Base-by-base conservation (phyloP, 2,888 invertebrate species). In the Palloptera scutellata region DNA sequence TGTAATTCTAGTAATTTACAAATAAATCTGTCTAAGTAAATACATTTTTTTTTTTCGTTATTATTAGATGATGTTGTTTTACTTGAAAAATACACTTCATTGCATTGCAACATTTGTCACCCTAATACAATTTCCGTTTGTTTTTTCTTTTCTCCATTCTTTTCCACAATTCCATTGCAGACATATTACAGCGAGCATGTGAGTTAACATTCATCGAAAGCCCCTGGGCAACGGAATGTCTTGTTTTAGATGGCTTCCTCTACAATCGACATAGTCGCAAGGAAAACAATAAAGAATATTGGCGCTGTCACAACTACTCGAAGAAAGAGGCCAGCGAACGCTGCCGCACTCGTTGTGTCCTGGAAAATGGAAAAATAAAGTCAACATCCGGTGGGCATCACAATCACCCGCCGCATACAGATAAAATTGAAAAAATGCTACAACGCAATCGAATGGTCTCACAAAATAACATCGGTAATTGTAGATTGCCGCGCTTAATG, bases 301-400 rank as follows among this genome's bases (percentile, higher is more conserved):
- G 85, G 85, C 80, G 85, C 12, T 85, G 85, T 54, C 85, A 85
- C 72, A 85, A 85, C 73, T 85, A 85, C 70, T 85, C 86, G 3
- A 86, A 85, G 69, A 83, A 82, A 68, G 71, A 77, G 30, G 79
- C 81, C 68, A 79, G 81, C 19, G 77, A 80, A 60, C 79, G 85
- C 6, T 86, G 86, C 70, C 81, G 84, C 2, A 83, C 86, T 0
- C 79, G 86, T 4, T 86, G 86, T 70, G 85, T 86, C 0, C 76
- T 86, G 5, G 82, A 83, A 57, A 80, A 83, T 73, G 84, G 84
- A 11, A 79, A 79, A 61, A 74, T 86, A 0, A 83, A 81, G 65
- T 79, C 81, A 2, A 76, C 83, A 4, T 83, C 86, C 0, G 86
- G 85, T 0, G 84, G 84, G 0, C 69, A 70, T 0, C 86, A 86